A percentile compares a stretch with the other conserved stretches of the same genome.
These are phyloP conservation scores for Dryas iulia DNA, from an alignment of 1,140 invertebrate species.

Conservation along the genomic window DNA sequence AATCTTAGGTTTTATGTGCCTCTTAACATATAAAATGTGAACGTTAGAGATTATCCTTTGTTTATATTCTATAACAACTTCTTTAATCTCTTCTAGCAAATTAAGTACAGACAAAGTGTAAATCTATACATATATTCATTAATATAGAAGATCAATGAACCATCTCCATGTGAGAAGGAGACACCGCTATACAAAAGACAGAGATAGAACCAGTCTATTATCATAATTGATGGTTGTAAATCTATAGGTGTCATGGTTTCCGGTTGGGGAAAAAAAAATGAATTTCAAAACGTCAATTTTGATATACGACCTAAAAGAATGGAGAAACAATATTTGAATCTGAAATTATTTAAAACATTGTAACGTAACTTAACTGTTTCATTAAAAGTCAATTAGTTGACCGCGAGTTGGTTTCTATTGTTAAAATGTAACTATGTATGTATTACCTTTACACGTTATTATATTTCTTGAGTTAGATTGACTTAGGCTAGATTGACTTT, in stretches of 20 bases:
- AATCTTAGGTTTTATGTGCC: too few relatives aligned
- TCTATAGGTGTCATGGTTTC: slow-evolving; percentile 32
- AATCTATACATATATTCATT: background rate
- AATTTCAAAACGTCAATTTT: slow-evolving; percentile 32
- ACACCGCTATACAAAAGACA: background rate
- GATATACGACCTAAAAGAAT: slow-evolving; percentile 22
- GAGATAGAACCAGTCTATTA: slow-evolving; percentile 24
- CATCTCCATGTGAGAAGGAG: slow-evolving; percentile 8
- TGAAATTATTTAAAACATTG: slow-evolving; percentile 7
- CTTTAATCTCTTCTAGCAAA: background rate
- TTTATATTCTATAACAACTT: too few relatives aligned
- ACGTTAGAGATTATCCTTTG: too few relatives aligned
- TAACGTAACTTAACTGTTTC: background rate
- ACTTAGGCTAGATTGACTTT: too few relatives aligned
- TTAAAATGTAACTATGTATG: background rate
- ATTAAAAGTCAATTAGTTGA: slow-evolving; percentile 4
- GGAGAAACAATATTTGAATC: slow-evolving; percentile 12
- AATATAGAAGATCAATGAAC: slow-evolving; percentile 15
- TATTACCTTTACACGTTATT: too few relatives aligned
- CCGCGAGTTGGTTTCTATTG: background rate
- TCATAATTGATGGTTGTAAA: slow-evolving; percentile 31
- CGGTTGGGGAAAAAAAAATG: slow-evolving; percentile 22
- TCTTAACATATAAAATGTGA: too few relatives aligned
- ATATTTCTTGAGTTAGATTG: too few relatives aligned
- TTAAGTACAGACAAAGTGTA: background rate